Evolutionary conservation across 2,797 vertebrate genomes (phyloP), one percentile per base, ranked within the genome.

Genomic region (Oophaga sylvatica): DNA sequence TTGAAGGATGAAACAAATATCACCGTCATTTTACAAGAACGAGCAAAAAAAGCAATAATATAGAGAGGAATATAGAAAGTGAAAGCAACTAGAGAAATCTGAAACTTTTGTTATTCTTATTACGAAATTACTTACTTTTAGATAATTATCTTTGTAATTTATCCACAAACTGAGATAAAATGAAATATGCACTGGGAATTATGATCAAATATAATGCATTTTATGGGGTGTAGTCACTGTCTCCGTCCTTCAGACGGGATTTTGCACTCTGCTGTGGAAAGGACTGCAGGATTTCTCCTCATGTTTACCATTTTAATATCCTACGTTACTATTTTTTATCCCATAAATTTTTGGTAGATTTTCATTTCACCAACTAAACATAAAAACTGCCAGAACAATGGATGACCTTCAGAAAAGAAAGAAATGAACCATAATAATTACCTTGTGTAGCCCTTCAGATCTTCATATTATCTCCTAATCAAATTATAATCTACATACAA

Each of bases 401-500:
- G 0, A 10, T 31, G 3, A 59, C 76, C 15, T 57, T 79, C 10
- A 3, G 59, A 29, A 8, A 16, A 11, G 59, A 59, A 15, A 59
- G 56, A 59, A 31, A 59, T 29, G 2, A 1, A 79, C 4, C 15
- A 17, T 29, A 29, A 59, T 31, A 57, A 31, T 19, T 57, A 79
- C 65, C 41, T 53, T 82, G 10, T 29, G 45, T 56, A n/a, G 62
- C 56, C 68, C 80, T 67, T 82, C 45, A 20, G 35, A 5, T 48
- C 22, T 53, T 65, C 63, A 26, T 22, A 22, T 76, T 53, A 5
- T 76, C 68, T 15, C 12, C 29, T 16, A 5, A 6, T 16, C 26
- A 45, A n/a, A 53, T 82, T 68, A 56, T 82, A 68, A 82, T 82
- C 80, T 45, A 56, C 3, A 48, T 53, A 9, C 15, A n/a, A 26